phyloP scores from a whole-genome alignment of 2,888 invertebrate species.

The Eilema griseolum region DNA sequence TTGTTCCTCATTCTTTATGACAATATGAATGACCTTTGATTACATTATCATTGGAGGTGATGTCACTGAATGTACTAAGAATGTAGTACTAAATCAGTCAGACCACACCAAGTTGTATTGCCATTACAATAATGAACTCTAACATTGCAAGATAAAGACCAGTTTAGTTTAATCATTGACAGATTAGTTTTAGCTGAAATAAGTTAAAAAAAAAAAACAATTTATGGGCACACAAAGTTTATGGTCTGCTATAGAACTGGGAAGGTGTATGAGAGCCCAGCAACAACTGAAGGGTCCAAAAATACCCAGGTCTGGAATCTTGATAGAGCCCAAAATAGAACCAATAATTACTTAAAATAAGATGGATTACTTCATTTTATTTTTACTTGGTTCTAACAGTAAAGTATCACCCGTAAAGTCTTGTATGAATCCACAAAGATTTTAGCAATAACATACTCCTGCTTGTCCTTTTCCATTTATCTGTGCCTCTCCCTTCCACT shows the following conservation, averaged over 20 bases:
- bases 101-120: neutral
- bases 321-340: no score
- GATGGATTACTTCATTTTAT: no score
- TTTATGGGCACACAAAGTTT: neutral
- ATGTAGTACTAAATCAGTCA: neutral
- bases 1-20: neutral
- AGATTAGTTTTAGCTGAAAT: neutral
- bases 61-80: neutral
- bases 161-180: neutral
- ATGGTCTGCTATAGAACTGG: neutral
- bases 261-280: neutral
- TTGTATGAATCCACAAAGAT: no score
- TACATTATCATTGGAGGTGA: neutral
- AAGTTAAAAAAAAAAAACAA: neutral
- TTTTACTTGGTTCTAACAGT: no score
- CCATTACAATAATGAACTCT: neutral
- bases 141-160: neutral
- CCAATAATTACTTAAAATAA: no score
- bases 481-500: no score
- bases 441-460: no score
- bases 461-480: no score
- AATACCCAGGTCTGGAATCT: neutral
- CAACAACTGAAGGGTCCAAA: neutral
- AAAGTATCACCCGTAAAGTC: no score
- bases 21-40: conserved; percentile 1